phyloP scores from a whole-genome alignment of 1,140 invertebrate genomes.

The Heliothis subflexa region DNA sequence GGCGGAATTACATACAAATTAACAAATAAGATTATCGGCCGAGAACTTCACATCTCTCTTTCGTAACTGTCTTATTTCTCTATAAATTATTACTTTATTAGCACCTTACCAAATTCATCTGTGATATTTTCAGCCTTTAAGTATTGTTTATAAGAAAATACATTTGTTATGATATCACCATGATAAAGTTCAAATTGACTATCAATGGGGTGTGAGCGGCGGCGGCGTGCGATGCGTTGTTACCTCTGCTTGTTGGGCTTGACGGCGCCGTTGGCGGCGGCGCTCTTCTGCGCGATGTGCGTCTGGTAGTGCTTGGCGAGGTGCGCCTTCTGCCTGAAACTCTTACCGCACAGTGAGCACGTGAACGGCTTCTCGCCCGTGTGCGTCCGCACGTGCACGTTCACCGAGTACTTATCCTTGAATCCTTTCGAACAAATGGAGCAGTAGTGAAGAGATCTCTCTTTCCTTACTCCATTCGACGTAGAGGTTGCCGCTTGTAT shows the following conservation, averaged over 20 bases:
- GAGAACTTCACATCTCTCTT: slow-evolving; percentile 69
- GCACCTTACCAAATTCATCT: slow-evolving; percentile 85
- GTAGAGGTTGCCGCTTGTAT: slow-evolving; percentile 85
- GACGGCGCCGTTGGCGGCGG: slow-evolving; percentile 80
- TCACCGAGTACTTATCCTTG: slow-evolving; percentile 97
- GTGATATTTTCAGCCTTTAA: slow-evolving; percentile 84
- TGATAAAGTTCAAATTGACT: slow-evolving; percentile 80
- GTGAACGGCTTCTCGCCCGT: slow-evolving; percentile 96
- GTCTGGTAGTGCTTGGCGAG: slow-evolving; percentile 99
- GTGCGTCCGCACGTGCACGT: slow-evolving; percentile 96
- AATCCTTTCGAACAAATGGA: slow-evolving; percentile 97
- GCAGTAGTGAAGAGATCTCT: slow-evolving; percentile 95
- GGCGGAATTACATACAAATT: slow-evolving; percentile 84
- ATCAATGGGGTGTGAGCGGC: slow-evolving; percentile 58
- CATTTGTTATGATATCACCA: slow-evolving; percentile 72
- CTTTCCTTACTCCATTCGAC: slow-evolving; percentile 90
- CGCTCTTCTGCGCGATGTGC: slow-evolving; percentile 93
- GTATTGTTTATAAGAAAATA: slow-evolving; percentile 73
- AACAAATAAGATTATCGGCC: slow-evolving; percentile 77
- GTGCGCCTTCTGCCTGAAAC: slow-evolving; percentile 98
- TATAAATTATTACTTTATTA: slow-evolving; percentile 78
- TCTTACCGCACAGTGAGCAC: slow-evolving; percentile 95
- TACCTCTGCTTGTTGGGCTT: slow-evolving; percentile 85
- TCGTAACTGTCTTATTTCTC: slow-evolving; percentile 71
- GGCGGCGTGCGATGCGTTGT: slow-evolving; percentile 54